phyloP scores from a whole-genome alignment of 2,888 invertebrate genomes.

The Zootermopsis nevadensis region DNA sequence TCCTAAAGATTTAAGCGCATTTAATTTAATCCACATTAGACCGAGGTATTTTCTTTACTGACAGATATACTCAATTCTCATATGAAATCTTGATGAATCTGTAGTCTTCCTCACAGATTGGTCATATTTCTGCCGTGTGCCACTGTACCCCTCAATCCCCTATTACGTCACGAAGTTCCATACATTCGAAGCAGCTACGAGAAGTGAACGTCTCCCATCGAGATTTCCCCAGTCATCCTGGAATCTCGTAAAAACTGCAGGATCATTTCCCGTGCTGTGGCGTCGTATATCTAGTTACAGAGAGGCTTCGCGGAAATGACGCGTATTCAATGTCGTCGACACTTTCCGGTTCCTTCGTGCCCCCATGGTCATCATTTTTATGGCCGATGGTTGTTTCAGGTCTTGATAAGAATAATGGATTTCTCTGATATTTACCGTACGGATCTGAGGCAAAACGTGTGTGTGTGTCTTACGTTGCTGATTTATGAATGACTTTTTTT shows the following conservation, averaged over 20 bases:
- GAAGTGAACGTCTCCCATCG: background rate
- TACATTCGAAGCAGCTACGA: background rate
- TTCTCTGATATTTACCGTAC: background rate
- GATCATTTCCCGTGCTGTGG: too few relatives aligned
- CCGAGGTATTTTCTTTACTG: too few relatives aligned
- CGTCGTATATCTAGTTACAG: background rate
- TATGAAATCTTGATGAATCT: too few relatives aligned
- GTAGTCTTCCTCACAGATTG: too few relatives aligned
- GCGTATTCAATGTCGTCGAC: background rate
- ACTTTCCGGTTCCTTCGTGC: conserved; percentile 16
- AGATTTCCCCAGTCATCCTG: background rate
- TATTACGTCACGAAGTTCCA: background rate
- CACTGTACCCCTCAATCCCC: background rate
- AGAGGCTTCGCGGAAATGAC: conserved; percentile 5
- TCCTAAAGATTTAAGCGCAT: too few relatives aligned
- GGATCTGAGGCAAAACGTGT: too few relatives aligned
- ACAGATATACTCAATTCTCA: too few relatives aligned
- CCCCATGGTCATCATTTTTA: conserved; percentile 13
- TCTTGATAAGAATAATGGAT: background rate
- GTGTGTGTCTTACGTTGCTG: too few relatives aligned
- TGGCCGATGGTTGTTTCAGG: background rate
- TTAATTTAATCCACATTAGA: too few relatives aligned
- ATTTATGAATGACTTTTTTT: too few relatives aligned
- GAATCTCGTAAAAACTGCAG: background rate
- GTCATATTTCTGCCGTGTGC: background rate